Percentiles rank a stretch among this genome's conserved stretches.
Evolutionary conservation across 64 coral and sea anemone species (phyloP).

Genomic region (Dendrophyllia cribrosa): DNA sequence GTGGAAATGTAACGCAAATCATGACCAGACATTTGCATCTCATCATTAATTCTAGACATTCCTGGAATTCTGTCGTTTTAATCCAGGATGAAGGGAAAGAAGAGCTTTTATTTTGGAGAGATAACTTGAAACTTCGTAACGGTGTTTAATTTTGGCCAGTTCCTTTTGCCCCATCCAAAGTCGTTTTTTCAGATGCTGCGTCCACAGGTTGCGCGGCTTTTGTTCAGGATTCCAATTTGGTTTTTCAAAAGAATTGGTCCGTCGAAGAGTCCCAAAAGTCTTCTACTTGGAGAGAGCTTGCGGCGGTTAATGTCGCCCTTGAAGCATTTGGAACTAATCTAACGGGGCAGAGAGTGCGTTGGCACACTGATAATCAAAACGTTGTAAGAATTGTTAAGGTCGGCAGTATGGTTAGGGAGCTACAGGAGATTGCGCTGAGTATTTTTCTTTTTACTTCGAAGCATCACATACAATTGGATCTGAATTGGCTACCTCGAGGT

Average conservation of each 20-base stretch:
- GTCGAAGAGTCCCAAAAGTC: not conserved
- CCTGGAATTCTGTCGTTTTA: not conserved
- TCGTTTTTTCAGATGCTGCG: not conserved
- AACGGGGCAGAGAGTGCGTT: not conserved
- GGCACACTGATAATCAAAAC: too few relatives aligned
- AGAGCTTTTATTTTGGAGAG: not conserved
- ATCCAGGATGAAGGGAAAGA: not conserved
- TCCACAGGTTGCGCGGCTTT: not conserved
- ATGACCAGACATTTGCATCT: not conserved
- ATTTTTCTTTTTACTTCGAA: not conserved
- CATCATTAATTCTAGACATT: not conserved
- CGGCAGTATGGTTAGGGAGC: too few relatives aligned
- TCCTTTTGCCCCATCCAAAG: not conserved
- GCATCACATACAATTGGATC: not conserved
- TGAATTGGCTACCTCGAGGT: constrained; percentile 37
- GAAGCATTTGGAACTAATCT: not conserved
- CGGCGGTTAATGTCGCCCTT: not conserved
- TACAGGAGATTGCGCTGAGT: too few relatives aligned
- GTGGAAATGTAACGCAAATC: not conserved
- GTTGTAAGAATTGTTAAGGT: too few relatives aligned
- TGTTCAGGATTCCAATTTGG: not conserved
- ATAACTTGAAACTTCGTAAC: not conserved
- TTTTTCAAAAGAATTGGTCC: not conserved
- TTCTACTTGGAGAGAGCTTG: not conserved
- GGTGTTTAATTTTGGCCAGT: not conserved